Evolutionary conservation across 1,140 invertebrate genomes (phyloP).

Genomic region (Musca domestica): DNA sequence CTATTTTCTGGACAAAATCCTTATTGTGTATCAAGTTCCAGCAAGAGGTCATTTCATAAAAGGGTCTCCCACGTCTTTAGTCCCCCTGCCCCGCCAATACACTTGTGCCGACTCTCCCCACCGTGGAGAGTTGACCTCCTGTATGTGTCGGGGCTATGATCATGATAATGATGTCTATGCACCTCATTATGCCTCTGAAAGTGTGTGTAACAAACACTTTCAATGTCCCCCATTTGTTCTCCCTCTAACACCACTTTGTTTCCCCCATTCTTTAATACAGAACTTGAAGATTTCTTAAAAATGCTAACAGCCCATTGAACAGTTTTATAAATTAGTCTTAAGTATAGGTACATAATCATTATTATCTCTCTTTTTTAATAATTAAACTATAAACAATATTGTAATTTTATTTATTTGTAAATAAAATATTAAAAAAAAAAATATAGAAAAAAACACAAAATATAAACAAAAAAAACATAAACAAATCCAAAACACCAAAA

Average conservation of each 20-base stretch:
- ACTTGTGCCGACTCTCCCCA: background rate
- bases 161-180: too few species aligned
- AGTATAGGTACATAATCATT: constrained; percentile 10
- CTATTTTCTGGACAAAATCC: constrained; percentile 13
- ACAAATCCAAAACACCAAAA: background rate
- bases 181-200: too few species aligned
- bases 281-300: constrained; percentile 8
- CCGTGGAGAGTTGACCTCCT: constrained; percentile 1
- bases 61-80: background rate
- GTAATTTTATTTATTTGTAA: constrained; percentile 21
- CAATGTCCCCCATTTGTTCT: background rate
- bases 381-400: constrained; percentile 21
- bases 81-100: background rate
- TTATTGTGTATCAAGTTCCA: background rate
- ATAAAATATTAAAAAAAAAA: constrained; percentile 12
- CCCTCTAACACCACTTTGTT: background rate
- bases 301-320: constrained; percentile 8
- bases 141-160: background rate
- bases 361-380: background rate
- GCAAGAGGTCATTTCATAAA: background rate
- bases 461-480: background rate
- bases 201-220: too few species aligned
- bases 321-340: constrained; percentile 20
- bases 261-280: constrained; percentile 1
- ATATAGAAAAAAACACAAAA: constrained; percentile 1